phyloP scores from a whole-genome alignment of 2,113 vertebrate genomes.

The Sialia sialis region DNA sequence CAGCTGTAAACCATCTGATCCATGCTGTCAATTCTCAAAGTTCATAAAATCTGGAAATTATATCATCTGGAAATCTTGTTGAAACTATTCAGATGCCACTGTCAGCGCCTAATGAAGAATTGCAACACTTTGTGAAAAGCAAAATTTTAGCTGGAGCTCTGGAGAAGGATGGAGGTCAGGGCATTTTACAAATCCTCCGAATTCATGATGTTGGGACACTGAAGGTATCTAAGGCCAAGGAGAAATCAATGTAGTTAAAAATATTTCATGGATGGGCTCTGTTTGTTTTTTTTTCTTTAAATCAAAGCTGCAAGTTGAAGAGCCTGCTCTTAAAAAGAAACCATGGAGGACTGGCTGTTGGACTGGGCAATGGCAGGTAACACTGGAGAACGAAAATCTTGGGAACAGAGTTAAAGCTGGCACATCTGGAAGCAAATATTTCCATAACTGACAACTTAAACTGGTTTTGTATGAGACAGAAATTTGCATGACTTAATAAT shows the following conservation, averaged over 20 bases:
- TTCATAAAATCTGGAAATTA: background rate
- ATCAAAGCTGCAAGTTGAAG: background rate
- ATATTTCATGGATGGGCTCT: accelerated
- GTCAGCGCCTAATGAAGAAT: background rate
- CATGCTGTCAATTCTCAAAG: background rate
- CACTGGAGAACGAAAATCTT: background rate
- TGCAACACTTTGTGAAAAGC: background rate
- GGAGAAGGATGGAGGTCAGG: background rate
- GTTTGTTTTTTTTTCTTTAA: background rate
- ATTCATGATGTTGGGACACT: accelerated
- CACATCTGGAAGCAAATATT: background rate
- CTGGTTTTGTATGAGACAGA: background rate
- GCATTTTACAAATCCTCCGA: background rate
- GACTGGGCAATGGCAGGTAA: background rate
- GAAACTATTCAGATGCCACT: background rate
- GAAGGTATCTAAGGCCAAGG: background rate
- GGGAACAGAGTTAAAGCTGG: background rate
- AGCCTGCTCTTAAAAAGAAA: background rate
- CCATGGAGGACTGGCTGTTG: background rate
- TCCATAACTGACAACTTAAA: background rate
- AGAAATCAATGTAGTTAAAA: background rate
- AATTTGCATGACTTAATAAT: background rate
- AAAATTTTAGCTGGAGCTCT: background rate
- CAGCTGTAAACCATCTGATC: background rate
- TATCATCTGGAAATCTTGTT: background rate